Conservation (phyloP, 1,140 invertebrate genomes). For the Drosophila repletoides region DNA sequence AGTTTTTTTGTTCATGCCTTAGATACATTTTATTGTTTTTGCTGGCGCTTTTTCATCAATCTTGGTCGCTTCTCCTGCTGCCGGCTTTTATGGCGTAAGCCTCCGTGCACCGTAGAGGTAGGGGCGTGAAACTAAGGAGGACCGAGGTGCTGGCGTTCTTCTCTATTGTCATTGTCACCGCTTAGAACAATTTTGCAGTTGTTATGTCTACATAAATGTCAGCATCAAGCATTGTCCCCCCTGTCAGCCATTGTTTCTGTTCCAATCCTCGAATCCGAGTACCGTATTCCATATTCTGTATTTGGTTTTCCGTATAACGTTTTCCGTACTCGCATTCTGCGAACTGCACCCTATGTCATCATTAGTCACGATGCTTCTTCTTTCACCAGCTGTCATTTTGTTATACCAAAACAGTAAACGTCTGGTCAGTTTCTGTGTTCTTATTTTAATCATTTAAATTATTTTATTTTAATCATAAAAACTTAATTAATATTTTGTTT, state of each 20-base stretch:
- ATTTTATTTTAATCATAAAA: too few species aligned
- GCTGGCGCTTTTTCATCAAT: constrained; percentile 70
- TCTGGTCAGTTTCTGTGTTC: background rate
- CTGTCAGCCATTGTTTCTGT: constrained; percentile 40
- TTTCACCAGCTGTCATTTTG: background rate
- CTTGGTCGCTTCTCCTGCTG: constrained; percentile 52
- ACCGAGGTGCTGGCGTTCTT: constrained; percentile 40
- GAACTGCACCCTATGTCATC: constrained; percentile 34
- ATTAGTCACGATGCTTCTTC: constrained; percentile 26
- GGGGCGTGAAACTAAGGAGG: too few species aligned
- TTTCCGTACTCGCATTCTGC: constrained; percentile 9
- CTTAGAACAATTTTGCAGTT: constrained; percentile 45
- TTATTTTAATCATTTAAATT: constrained; percentile 13
- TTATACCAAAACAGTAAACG: too few species aligned
- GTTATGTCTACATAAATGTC: constrained; percentile 75
- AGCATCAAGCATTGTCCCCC: constrained; percentile 61
- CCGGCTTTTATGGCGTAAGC: constrained; percentile 51
- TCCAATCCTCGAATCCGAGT: constrained; percentile 18
- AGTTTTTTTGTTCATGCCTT: constrained; percentile 21
- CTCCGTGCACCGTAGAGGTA: constrained; percentile 1
- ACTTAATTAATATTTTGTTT: too few species aligned
- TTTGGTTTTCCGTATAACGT: background rate
- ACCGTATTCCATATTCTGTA: constrained; percentile 14
- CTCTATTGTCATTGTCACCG: constrained; percentile 44
- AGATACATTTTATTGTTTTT: constrained; percentile 72